Percentiles rank a stretch among this genome's conserved stretches.
Conservation (phyloP, 2,113 vertebrate genomes). For the Gobiocypris rarus region DNA sequence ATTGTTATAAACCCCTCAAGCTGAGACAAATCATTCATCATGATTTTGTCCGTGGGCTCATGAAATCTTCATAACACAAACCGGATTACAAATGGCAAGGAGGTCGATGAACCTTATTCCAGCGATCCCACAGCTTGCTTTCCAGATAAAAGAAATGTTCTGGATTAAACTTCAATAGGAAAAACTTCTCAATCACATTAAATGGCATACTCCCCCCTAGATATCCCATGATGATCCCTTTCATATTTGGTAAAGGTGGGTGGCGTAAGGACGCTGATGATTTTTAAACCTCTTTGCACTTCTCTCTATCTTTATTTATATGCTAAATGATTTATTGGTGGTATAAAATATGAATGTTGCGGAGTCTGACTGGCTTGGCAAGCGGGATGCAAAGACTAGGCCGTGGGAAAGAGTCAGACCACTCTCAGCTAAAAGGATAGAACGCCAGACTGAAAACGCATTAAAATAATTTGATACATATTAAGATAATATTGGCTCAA, state of each 20-base stretch:
- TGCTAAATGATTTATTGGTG: constrained; percentile 30
- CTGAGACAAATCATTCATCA: constrained; percentile 23
- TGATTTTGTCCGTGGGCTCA: constrained; percentile 4
- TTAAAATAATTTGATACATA: constrained; percentile 73
- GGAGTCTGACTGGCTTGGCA: background rate
- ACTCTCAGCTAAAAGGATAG: constrained; percentile 63
- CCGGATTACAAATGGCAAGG: constrained; percentile 9
- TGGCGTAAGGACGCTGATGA: background rate
- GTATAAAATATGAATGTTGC: constrained; percentile 38
- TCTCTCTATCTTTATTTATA: constrained; percentile 26
- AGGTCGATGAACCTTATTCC: constrained; percentile 1
- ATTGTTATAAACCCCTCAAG: constrained; percentile 31
- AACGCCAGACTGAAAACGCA: constrained; percentile 62
- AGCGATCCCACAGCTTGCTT: background rate
- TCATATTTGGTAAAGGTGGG: constrained; percentile 27
- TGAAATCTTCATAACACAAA: constrained; percentile 20
- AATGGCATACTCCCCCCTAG: background rate
- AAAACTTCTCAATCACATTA: background rate
- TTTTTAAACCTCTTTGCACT: constrained; percentile 39
- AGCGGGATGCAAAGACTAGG: constrained; percentile 42
- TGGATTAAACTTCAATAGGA: constrained; percentile 27
- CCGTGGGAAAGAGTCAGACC: constrained; percentile 68
- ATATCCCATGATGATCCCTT: constrained; percentile 34
- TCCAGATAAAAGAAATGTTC: constrained; percentile 11
- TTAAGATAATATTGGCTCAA: constrained; percentile 70